Evolutionary conservation across 2,888 invertebrate species (phyloP), one percentile per base, ranked within the genome.

Genomic region (Synergus itoensis): DNA sequence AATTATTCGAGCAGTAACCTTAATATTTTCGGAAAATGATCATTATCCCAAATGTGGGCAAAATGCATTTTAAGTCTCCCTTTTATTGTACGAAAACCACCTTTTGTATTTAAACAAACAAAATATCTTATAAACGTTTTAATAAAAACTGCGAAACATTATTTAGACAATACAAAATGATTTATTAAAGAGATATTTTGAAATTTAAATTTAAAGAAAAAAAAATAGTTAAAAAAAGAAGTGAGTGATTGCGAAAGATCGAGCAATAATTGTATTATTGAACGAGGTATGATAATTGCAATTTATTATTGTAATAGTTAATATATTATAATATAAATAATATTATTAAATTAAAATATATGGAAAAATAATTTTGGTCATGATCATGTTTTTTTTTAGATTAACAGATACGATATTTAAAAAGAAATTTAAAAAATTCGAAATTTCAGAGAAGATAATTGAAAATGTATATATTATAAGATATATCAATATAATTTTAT

Each of bases 301-400:
- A 84, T 88, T 82, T 86, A 86, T 87, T 85, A 87, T 87, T 88
- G 85, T 88, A 87, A 88, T 87, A 86, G 85, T 86, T 85, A 84
- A 85, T 87, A 87, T 87, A 86, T 84, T 85, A 87, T 87, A 84
- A 84, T 65, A 83, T 85, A 85, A 84, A 81, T 86, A 88, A 86
- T 85, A 86, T 84, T 87, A 86, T 85, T 84, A 88, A 87, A n/a
- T n/a, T n/a, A n/a, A n/a, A n/a, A 86, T 86, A 86, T 85, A 87
- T 75, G 76, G 79, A 79, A 83, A 84, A 83, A 81, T 86, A 84
- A 84, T 85, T 87, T 88, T 86, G 86, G 85, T 84, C 80, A 82
- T 79, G 80, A 79, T 82, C 79, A 77, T 80, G 36, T n/a, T n/a
- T n/a, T n/a, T n/a, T 80, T 78, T 82, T 82, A 80, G 57, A 40